A percentile compares a stretch with the other conserved stretches of the same genome.
Conservation (phyloP, 2,888 invertebrate species). For the Euphydryas editha region DNA sequence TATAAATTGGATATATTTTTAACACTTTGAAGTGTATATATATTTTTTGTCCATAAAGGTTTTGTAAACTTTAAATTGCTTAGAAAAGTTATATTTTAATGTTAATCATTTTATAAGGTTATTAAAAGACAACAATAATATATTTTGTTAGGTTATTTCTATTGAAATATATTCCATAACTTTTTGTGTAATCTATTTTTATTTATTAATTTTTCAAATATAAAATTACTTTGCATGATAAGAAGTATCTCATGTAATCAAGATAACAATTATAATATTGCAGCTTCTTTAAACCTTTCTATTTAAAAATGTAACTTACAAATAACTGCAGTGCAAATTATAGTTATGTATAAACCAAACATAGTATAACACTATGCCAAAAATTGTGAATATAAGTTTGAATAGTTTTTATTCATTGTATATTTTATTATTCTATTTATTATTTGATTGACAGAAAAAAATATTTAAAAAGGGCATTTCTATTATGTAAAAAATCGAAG, state of each 20-base stretch:
- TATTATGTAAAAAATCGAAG: background rate
- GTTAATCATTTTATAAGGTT: conserved; percentile 34
- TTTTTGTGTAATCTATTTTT: conserved; percentile 22
- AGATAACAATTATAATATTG: conserved; percentile 5
- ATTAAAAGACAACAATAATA: conserved; percentile 42
- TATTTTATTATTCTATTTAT: conserved; percentile 36
- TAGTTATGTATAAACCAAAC: conserved; percentile 42
- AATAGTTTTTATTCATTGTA: conserved; percentile 39
- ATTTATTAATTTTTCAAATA: conserved; percentile 4
- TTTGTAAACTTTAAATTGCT: conserved; percentile 35
- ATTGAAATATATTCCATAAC: conserved; percentile 33
- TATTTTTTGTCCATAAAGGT: conserved; percentile 38
- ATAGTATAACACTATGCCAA: conserved; percentile 49
- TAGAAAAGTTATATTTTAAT: conserved; percentile 29
- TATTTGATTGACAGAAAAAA: background rate
- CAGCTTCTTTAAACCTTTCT: background rate
- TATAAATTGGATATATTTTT: conserved; percentile 29
- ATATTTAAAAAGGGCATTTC: background rate
- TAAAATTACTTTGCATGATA: conserved; percentile 2
- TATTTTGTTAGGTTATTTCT: conserved; percentile 41
- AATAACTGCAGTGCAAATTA: conserved; percentile 27
- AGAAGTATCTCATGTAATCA: conserved; percentile 9
- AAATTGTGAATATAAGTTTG: conserved; percentile 53
- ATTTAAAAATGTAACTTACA: conserved; percentile 8
- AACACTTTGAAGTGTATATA: conserved; percentile 43